Conservation (phyloP, 2,113 vertebrate species). For the Bambusicola thoracicus region DNA sequence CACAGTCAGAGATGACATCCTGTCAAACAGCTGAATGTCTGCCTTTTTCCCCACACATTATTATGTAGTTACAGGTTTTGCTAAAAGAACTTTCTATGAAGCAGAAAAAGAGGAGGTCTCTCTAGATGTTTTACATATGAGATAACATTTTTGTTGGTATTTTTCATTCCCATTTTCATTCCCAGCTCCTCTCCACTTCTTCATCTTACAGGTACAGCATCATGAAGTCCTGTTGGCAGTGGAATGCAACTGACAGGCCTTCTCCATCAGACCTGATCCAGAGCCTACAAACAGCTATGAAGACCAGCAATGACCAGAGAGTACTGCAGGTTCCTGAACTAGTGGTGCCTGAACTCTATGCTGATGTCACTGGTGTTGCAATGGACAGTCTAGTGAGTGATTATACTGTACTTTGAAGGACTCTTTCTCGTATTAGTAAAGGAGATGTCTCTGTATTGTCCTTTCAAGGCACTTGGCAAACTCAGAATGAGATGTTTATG, state of each 20-base stretch:
- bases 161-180: background rate
- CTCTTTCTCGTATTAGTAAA: background rate
- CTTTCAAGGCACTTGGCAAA: background rate
- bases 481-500: background rate
- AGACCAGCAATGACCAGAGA: conserved; percentile 80
- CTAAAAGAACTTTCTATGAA: background rate
- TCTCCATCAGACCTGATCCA: conserved; percentile 75
- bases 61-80: background rate
- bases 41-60: background rate
- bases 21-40: background rate
- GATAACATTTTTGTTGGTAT: background rate
- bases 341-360: conserved; percentile 77
- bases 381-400: conserved; percentile 46
- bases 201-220: conserved; percentile 79
- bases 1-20: background rate
- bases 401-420: conserved; percentile 72
- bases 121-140: background rate
- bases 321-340: conserved; percentile 83
- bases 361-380: conserved; percentile 67
- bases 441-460: background rate
- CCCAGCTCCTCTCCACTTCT: background rate
- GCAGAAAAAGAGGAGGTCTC: background rate
- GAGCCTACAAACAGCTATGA: conserved; percentile 78
- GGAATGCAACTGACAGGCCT: conserved; percentile 82
- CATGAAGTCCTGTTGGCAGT: conserved; percentile 91